Conservation (phyloP, 2,113 vertebrate species). For the Trichechus manatus region DNA sequence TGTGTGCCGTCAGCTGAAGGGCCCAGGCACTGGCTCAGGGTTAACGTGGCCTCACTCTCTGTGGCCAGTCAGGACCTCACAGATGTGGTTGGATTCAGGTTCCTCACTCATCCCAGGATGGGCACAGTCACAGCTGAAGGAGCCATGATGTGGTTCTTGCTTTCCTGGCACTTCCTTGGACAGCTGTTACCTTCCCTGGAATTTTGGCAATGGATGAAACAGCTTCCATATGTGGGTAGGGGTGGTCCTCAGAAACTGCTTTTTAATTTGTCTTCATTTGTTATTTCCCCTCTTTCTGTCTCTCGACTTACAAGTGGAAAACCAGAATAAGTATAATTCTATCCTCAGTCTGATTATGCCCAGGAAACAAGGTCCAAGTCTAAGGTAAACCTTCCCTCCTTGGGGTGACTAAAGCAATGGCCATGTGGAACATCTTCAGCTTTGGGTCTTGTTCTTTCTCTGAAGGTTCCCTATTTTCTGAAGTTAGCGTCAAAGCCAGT, state of each 20-base stretch:
- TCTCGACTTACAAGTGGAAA: neutral
- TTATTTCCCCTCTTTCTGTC: neutral
- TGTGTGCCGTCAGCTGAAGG: neutral
- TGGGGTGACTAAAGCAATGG: neutral
- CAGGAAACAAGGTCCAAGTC: neutral
- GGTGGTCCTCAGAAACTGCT: neutral
- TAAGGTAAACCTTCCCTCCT: neutral
- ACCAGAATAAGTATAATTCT: neutral
- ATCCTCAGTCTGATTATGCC: neutral
- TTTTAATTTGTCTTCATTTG: neutral
- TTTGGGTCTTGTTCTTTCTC: neutral
- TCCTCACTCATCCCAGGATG: neutral
- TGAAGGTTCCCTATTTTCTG: neutral
- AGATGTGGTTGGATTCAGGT: neutral
- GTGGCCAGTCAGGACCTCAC: neutral
- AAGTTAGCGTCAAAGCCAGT: neutral
- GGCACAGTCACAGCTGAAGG: neutral
- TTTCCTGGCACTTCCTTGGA: neutral
- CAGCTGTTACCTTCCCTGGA: neutral
- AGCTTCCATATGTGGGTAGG: neutral
- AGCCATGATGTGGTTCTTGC: neutral
- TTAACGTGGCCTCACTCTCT: neutral
- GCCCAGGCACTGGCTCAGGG: neutral
- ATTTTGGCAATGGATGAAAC: neutral
- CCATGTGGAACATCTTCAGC: neutral